These are phyloP conservation scores for Dermatemys mawii DNA, from an alignment of 2,113 vertebrate genomes.

Conservation along the genomic window DNA sequence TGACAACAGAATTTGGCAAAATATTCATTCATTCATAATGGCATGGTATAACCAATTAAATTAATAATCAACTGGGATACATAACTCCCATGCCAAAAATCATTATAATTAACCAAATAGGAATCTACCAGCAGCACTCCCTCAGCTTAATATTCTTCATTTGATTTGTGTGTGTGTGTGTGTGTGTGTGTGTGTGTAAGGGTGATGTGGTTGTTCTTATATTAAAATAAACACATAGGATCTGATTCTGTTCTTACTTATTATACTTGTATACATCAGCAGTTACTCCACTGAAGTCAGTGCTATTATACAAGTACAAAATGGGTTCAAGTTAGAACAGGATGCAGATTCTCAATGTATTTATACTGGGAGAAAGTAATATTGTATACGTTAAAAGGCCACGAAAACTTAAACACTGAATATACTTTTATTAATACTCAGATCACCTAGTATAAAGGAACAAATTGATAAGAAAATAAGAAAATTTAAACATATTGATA, in stretches of 20 bases:
- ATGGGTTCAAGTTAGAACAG: background rate
- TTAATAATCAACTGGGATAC: background rate
- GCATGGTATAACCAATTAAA: background rate
- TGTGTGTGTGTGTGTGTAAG: background rate
- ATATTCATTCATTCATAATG: background rate
- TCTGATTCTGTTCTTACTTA: background rate
- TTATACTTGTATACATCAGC: background rate
- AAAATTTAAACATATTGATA: background rate
- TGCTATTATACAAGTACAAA: background rate
- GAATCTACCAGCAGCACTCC: background rate
- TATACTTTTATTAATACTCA: background rate
- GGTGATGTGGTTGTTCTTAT: background rate
- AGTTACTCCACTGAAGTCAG: background rate
- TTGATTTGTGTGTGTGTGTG: background rate
- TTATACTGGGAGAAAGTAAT: background rate
- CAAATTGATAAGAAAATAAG: background rate
- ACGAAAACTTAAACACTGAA: background rate
- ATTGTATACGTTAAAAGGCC: background rate
- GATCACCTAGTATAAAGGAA: background rate
- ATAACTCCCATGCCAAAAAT: background rate
- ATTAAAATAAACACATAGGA: background rate
- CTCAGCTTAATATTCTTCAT: background rate
- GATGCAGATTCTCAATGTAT: background rate
- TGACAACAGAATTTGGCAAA: background rate
- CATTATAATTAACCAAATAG: background rate